Base-by-base conservation (phyloP, 1,140 invertebrate species). In the Saccostrea cuccullata region DNA sequence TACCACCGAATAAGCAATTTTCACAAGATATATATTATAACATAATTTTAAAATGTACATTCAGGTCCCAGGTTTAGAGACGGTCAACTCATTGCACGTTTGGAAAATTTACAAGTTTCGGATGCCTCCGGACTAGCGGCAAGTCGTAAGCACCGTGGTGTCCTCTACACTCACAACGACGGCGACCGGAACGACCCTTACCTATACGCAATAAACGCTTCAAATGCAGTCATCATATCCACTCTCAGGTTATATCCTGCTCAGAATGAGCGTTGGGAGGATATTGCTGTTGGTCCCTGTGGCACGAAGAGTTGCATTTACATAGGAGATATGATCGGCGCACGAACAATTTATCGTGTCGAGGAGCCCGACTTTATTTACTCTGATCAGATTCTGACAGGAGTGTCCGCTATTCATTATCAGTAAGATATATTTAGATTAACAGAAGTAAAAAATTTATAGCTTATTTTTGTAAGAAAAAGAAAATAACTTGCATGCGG, bases 261-360 rank as follows among this genome's bases (percentile, higher is more conserved):
- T 8, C 26, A 23, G 1, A 89, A 91, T 70, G 26, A 88, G 12
- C 89, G 90, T 58, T 91, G 90, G 90, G 90, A 91, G 64, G 90
- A 91, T 56, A 64, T 91, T 20, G 89, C 90, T n/a, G 89, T 91
- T 0, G 90, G 90, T n/a, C 88, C 90, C 20, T 91, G 90, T 67
- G 86, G 87, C 13, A 55, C 30, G 1, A 23, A 26, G 17, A 77
- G 47, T 6, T 91, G 90, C 55, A 90, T 91, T 23, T 91, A 86
- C 58, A 85, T 91, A 20, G 89, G 47, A 20, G 90, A 91, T 55
- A 15, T 20, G 47, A 5, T 20, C 13, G 17, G 58, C 1, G 47
- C 85, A 12, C 84, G 87, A 55, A 88, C 55, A 2, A 89, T 90
- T n/a, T 90, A 90, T 85, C 17, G 90, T 56, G 88, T 90, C 11